A percentile compares a stretch with the other conserved stretches of the same genome.
Conservation (phyloP, 2,888 invertebrate species). For the Allacma fusca region DNA sequence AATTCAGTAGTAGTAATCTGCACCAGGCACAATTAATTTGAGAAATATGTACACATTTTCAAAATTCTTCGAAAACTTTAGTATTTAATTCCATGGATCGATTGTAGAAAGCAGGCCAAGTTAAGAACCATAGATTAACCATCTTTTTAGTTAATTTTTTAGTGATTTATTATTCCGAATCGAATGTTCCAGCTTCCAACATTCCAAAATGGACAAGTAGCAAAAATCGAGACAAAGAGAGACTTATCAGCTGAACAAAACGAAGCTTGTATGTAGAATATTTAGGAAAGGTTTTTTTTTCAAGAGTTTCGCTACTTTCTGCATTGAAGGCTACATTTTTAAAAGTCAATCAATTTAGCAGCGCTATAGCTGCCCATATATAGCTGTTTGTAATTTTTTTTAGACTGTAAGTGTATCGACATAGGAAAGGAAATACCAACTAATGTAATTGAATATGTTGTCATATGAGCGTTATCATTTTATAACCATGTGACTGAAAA, state of each 20-base stretch:
- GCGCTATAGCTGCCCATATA: too few species aligned
- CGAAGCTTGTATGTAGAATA: background rate
- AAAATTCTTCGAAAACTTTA: too few species aligned
- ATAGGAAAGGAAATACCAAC: background rate
- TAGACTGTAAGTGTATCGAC: background rate
- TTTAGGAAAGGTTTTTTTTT: background rate
- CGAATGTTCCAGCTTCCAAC: conserved; percentile 20
- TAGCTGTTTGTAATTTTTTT: too few species aligned
- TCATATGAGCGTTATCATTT: background rate
- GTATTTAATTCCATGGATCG: too few species aligned
- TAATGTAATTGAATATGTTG: background rate
- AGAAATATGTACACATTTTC: too few species aligned
- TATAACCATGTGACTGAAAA: background rate
- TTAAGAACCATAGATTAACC: background rate
- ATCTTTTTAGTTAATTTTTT: background rate
- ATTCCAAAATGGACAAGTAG: conserved; percentile 14
- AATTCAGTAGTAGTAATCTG: too few species aligned
- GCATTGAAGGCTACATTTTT: background rate
- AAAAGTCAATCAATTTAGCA: too few species aligned
- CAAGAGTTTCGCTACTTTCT: background rate
- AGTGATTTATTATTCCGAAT: background rate
- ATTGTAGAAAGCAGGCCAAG: background rate
- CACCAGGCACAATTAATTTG: too few species aligned
- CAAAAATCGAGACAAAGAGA: background rate
- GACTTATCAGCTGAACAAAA: conserved; percentile 7